Conservation (phyloP, 2,113 vertebrate genomes). For the Coregonus clupeaformis region DNA sequence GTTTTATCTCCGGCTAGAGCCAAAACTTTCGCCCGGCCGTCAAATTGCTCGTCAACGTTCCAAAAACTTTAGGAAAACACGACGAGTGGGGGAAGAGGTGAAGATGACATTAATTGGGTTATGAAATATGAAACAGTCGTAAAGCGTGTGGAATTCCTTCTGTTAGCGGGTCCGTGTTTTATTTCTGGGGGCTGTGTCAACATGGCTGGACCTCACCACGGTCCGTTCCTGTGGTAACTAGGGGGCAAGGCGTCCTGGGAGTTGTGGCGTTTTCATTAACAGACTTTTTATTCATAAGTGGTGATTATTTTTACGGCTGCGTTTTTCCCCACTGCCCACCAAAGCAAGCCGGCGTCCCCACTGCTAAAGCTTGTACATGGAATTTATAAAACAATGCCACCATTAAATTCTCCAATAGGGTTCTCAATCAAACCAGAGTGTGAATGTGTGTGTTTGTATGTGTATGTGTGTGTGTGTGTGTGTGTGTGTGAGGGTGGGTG, state of each 20-base stretch:
- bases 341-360: conserved; percentile 38
- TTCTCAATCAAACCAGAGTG: conserved; percentile 66
- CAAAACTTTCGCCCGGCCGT: conserved; percentile 57
- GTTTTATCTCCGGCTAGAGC: conserved; percentile 56
- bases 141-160: conserved; percentile 53
- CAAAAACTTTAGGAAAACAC: conserved; percentile 36
- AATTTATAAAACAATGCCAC: conserved; percentile 77
- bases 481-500: conserved; percentile 15
- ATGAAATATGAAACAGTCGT: conserved; percentile 60
- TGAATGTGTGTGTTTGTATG: conserved; percentile 43
- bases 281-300: conserved; percentile 38
- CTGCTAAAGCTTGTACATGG: conserved; percentile 71
- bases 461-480: conserved; percentile 60
- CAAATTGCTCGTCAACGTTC: conserved; percentile 46
- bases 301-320: conserved; percentile 55
- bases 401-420: conserved; percentile 77
- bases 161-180: conserved; percentile 38
- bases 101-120: conserved; percentile 59
- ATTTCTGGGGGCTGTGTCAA: conserved; percentile 52
- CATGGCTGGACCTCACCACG: conserved; percentile 26
- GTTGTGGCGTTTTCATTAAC: conserved; percentile 54
- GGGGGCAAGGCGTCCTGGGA: conserved; percentile 31
- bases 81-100: conserved; percentile 31
- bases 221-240: conserved; percentile 50
- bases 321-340: conserved; percentile 51